Base-by-base conservation (phyloP, 2,888 invertebrate genomes). In the Lomographa bimaculata region DNA sequence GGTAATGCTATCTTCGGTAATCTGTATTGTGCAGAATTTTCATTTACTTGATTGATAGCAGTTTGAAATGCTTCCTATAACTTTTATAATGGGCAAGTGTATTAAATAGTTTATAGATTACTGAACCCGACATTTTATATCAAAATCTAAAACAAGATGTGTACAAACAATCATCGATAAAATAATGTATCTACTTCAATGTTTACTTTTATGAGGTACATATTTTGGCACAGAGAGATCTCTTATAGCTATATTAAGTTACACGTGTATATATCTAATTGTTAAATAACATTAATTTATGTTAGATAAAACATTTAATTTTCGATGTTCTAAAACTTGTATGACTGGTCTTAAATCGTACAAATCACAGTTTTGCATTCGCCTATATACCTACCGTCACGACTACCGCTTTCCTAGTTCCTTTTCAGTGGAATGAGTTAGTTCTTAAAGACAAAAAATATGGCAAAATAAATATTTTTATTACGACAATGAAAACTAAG, bases 221-320 rank as follows among this genome's bases (percentile, higher is more conserved):
- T 91, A 91, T 93, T 93, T 93, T 94, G 94, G 94, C 94, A 94
- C 94, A 93, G 92, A 92, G 92, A 92, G 91, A 92, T 90, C 91
- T 77, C 85, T 86, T 87, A 86, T 54, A 74, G 61, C 79, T 85
- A 84, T 80, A 73, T 89, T 89, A 65, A 69, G 78, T 74, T 86
- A 79, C 76, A 79, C 74, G 71, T 80, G 78, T 74, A 79, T 81
- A 81, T 77, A 79, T 79, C 75, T 74, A 73, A 71, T 60, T 68
- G 60, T 74, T 77, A 71, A 59, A 69, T 69, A 71, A 78, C 71
- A 72, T 78, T 78, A 76, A 56, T 65, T 75, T 74, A 74, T 64
- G 71, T 73, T 75, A 75, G 76, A 80, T 85, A 79, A 80, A 86
- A 84, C 78, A 76, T 80, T 83, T 76, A 46, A 74, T 54, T 69